Conservation (phyloP, 2,888 invertebrate species). For the Drosophila ustulata region DNA sequence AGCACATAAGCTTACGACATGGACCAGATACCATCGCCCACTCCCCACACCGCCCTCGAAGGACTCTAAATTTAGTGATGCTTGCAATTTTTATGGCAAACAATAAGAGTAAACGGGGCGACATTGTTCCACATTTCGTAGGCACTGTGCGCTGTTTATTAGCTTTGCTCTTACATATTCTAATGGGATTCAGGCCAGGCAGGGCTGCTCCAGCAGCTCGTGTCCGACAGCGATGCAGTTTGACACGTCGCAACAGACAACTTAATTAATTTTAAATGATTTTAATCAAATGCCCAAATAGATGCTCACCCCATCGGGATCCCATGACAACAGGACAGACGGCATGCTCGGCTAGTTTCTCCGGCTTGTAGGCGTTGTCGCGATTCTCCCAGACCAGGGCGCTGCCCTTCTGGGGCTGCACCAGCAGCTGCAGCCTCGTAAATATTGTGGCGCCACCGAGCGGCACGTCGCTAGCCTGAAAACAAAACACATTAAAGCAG, state of each 20-base stretch:
- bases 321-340: conserved; percentile 52
- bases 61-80: conserved; percentile 54
- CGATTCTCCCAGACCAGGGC: conserved; percentile 50
- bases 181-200: conserved; percentile 22
- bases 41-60: conserved; percentile 3
- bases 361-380: conserved; percentile 17
- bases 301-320: conserved; percentile 52
- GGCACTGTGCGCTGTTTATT: conserved; percentile 36
- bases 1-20: conserved; percentile 64
- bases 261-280: conserved; percentile 3
- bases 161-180: conserved; percentile 16
- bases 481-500: background rate
- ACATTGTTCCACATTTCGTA: conserved; percentile 40
- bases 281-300: background rate
- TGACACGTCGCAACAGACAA: conserved; percentile 32
- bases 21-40: conserved; percentile 27
- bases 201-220: conserved; percentile 27
- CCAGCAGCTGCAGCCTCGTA: conserved; percentile 39
- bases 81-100: conserved; percentile 64
- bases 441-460: conserved; percentile 53
- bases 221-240: conserved; percentile 35
- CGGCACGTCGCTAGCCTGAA: conserved; percentile 45
- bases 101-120: conserved; percentile 20
- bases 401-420: conserved; percentile 33
- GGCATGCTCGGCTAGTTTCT: conserved; percentile 31